Percentiles rank a stretch among this genome's conserved stretches.
phyloP scores from a whole-genome alignment of 2,797 vertebrate species.

The Gobio occitaniae region DNA sequence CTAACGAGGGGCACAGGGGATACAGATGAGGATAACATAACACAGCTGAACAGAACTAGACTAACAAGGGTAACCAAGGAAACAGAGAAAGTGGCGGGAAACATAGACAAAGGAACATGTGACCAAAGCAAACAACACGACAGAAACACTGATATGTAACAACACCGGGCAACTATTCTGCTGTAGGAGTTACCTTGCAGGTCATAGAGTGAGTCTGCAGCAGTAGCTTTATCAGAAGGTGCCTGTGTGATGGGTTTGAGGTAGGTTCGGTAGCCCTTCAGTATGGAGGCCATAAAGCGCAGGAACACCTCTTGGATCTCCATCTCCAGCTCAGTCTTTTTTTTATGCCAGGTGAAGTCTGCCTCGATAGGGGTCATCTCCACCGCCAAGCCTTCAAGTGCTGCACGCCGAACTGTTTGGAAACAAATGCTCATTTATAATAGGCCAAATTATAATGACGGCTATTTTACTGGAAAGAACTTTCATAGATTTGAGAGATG shows the following conservation, averaged over 20 bases:
- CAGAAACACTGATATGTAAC: no score
- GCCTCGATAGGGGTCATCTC: conserved; percentile 96
- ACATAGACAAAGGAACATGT: no score
- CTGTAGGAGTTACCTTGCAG: conserved; percentile 84
- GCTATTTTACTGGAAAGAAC: not conserved
- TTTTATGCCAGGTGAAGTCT: conserved; percentile 97
- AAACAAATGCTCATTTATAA: not conserved
- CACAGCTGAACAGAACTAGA: no score
- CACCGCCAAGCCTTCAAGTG: conserved; percentile 83
- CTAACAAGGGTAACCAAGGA: no score
- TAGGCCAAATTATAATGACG: not conserved
- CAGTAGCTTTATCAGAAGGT: conserved; percentile 94
- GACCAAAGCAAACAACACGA: no score
- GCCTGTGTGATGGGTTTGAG: conserved; percentile 96
- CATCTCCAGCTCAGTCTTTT: conserved; percentile 92
- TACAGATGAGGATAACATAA: no score
- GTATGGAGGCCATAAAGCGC: conserved; percentile 95
- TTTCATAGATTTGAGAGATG: not conserved
- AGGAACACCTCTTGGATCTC: conserved; percentile 96
- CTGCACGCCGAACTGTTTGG: conserved; percentile 77
- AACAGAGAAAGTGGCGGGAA: no score
- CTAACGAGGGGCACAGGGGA: no score
- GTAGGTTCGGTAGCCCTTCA: conserved; percentile 95
- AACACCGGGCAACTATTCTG: not conserved
- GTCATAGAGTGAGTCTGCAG: conserved; percentile 93